Evolutionary conservation across 2,113 vertebrate species (phyloP).

Genomic region (Macaca mulatta): DNA sequence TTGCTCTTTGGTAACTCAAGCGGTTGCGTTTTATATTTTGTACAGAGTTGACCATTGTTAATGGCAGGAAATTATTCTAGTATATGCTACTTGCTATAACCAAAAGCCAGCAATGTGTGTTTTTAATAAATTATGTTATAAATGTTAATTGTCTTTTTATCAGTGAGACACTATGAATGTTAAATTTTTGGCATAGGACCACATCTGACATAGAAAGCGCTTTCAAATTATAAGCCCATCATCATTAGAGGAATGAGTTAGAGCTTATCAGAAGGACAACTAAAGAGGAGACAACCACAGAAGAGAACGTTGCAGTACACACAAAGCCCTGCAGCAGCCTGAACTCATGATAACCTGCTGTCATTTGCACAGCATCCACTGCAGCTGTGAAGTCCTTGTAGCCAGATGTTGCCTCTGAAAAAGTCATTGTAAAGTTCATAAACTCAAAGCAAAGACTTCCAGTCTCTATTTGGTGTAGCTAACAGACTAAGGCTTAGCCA

Average conservation of each 20-base stretch:
- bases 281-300: conserved; percentile 65
- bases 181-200: neutral
- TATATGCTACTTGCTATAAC: neutral
- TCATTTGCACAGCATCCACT: conserved; percentile 53
- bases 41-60: neutral
- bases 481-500: conserved; percentile 60
- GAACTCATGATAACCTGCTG: conserved; percentile 77
- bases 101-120: neutral
- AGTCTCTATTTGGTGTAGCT: conserved; percentile 74
- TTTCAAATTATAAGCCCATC: conserved; percentile 16
- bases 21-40: conserved; percentile 14
- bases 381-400: conserved; percentile 76
- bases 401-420: conserved; percentile 83
- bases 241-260: conserved; percentile 31
- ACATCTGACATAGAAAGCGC: neutral
- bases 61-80: neutral
- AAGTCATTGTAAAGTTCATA: conserved; percentile 75
- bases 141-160: conserved; percentile 41
- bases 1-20: neutral
- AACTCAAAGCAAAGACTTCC: conserved; percentile 76
- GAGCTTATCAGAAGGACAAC: conserved; percentile 70
- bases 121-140: conserved; percentile 6
- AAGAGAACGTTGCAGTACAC: conserved; percentile 48
- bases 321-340: conserved; percentile 82
- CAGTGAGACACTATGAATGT: conserved; percentile 24